phyloP scores from a whole-genome alignment of 2,797 vertebrate genomes.

The Artibeus lituratus region DNA sequence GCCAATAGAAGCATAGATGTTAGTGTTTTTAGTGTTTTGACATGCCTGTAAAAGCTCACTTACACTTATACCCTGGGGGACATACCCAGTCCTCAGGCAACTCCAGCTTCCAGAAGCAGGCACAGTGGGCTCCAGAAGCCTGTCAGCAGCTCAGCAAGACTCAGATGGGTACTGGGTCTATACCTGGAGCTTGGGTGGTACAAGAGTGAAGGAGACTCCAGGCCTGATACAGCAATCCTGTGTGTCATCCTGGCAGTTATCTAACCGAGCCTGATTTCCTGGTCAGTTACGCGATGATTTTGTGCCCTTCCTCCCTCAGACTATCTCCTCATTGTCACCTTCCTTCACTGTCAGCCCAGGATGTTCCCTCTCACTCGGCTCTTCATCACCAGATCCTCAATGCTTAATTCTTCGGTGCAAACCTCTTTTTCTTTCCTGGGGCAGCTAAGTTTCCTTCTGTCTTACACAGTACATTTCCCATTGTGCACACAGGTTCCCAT shows the following conservation, averaged over 20 bases:
- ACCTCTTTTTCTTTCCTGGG: neutral
- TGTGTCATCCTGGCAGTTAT: neutral
- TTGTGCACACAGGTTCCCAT: too few relatives aligned
- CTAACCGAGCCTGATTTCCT: neutral
- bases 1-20: rapidly evolving
- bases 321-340: neutral
- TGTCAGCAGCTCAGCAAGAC: neutral
- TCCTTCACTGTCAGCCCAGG: rapidly evolving
- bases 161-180: neutral
- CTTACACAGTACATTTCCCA: neutral
- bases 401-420: neutral
- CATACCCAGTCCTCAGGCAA: neutral
- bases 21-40: neutral
- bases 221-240: neutral
- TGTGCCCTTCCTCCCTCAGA: neutral
- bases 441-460: neutral
- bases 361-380: neutral
- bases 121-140: neutral
- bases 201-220: rapidly evolving
- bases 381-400: neutral
- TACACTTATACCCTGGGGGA: neutral
- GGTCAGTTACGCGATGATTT: neutral
- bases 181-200: neutral
- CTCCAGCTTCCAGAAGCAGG: neutral
- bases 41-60: neutral